phyloP scores from a whole-genome alignment of 2,113 vertebrate genomes.

The Mionectes macconnelli region DNA sequence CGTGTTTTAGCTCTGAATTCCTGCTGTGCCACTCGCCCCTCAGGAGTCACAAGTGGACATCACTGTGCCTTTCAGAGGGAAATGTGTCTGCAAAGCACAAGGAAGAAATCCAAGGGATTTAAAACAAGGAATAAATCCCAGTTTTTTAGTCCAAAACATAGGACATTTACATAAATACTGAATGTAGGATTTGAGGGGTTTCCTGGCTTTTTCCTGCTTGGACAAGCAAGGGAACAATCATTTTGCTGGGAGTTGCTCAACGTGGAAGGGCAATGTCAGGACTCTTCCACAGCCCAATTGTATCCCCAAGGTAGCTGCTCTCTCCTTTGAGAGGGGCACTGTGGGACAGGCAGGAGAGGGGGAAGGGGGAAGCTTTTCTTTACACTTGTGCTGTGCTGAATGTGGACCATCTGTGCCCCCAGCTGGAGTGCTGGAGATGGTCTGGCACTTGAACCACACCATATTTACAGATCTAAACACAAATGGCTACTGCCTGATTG shows the following conservation, averaged over 20 bases:
- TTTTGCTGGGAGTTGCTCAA: background rate
- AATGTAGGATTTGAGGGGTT: background rate
- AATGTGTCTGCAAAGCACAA: background rate
- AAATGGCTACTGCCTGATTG: slow-evolving; percentile 99
- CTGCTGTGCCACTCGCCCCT: background rate
- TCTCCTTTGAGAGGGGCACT: slow-evolving; percentile 83
- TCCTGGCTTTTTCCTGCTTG: background rate
- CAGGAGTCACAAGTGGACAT: background rate
- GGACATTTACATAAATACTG: background rate
- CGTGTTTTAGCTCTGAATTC: background rate
- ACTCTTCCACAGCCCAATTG: background rate
- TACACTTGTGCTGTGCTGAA: slow-evolving; percentile 87
- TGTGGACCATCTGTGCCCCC: slow-evolving; percentile 99
- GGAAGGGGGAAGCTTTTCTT: slow-evolving; percentile 63
- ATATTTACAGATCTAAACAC: slow-evolving; percentile 99
- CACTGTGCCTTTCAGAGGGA: background rate
- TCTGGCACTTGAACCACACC: slow-evolving; percentile 99
- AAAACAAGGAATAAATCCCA: background rate
- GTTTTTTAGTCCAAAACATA: background rate
- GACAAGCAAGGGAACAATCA: background rate
- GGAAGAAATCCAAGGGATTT: background rate
- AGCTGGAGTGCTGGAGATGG: slow-evolving; percentile 99
- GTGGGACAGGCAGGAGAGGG: slow-evolving; percentile 78
- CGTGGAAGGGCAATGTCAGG: background rate
- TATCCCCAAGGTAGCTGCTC: slow-evolving; percentile 41